A percentile compares a stretch with the other conserved stretches of the same genome.
Evolutionary conservation across 2,888 invertebrate species (phyloP).

Genomic region (Caenorhabditis sp.): DNA sequence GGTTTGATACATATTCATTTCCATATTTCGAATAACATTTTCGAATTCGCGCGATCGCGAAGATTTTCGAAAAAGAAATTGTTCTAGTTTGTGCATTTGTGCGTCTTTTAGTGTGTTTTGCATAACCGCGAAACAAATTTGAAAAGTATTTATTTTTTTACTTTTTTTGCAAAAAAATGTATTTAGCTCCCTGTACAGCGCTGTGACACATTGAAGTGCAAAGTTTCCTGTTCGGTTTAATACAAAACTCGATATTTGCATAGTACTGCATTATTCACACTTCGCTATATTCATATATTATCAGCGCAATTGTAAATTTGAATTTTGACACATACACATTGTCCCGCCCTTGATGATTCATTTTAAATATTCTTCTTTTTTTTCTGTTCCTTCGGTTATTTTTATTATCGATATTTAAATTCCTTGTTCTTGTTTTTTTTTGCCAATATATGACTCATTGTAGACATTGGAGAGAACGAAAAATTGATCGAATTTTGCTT

Average conservation of each 20-base stretch:
- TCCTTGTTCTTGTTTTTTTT: neutral
- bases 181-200: neutral
- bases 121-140: conserved; percentile 4
- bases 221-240: neutral
- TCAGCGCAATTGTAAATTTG: neutral
- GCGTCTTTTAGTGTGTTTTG: neutral
- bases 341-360: neutral
- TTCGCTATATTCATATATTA: neutral
- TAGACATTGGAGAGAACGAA: neutral
- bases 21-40: no score
- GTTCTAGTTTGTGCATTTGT: conserved; percentile 3
- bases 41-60: no score
- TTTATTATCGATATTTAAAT: neutral
- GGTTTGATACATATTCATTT: no score
- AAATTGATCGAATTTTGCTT: neutral
- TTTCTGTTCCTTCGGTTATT: neutral
- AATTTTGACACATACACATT: neutral
- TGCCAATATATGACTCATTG: neutral
- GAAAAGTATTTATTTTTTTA: conserved; percentile 8
- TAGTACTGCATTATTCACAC: conserved; percentile 4
- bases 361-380: neutral
- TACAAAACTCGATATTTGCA: neutral
- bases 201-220: neutral
- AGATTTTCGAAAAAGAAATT: neutral
- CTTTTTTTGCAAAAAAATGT: neutral